Conservation (phyloP, 2,888 invertebrate species). For the Troglohyphantes excavatus region DNA sequence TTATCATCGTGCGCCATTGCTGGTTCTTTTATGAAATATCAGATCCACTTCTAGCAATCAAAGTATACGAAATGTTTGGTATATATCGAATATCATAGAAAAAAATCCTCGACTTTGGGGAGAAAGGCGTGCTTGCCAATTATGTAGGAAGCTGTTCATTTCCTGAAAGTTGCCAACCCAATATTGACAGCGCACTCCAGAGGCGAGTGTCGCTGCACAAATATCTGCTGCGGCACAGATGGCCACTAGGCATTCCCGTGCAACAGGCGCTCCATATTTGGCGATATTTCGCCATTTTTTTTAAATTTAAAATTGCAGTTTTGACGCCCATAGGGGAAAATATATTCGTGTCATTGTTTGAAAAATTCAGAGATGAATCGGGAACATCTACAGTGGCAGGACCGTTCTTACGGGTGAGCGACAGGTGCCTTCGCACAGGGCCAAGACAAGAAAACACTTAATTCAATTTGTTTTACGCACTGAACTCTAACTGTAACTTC, state of each 20-base stretch:
- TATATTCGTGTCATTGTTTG: too few relatives aligned
- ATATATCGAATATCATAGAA: neutral
- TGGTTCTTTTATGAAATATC: too few relatives aligned
- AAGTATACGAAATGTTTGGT: too few relatives aligned
- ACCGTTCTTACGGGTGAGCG: too few relatives aligned
- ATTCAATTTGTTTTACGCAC: too few relatives aligned
- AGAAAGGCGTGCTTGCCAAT: neutral
- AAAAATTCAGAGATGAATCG: too few relatives aligned
- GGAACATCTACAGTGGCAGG: too few relatives aligned
- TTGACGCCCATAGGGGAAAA: neutral
- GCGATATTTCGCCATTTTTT: slow-evolving; percentile 17
- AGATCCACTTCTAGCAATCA: too few relatives aligned
- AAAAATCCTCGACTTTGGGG: neutral
- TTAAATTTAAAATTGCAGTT: neutral
- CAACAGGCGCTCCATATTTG: slow-evolving; percentile 5
- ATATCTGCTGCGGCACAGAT: neutral
- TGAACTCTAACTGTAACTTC: too few relatives aligned
- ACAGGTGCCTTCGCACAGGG: too few relatives aligned
- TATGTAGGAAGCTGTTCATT: slow-evolving; percentile 44
- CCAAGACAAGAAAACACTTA: too few relatives aligned
- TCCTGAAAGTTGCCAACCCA: slow-evolving; percentile 47
- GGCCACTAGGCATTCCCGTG: slow-evolving; percentile 46
- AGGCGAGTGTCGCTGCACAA: neutral
- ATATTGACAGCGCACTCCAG: slow-evolving; percentile 65
- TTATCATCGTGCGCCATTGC: too few relatives aligned